Evolutionary conservation across 2,113 vertebrate species (phyloP).

Genomic region (Mustela nigripes): DNA sequence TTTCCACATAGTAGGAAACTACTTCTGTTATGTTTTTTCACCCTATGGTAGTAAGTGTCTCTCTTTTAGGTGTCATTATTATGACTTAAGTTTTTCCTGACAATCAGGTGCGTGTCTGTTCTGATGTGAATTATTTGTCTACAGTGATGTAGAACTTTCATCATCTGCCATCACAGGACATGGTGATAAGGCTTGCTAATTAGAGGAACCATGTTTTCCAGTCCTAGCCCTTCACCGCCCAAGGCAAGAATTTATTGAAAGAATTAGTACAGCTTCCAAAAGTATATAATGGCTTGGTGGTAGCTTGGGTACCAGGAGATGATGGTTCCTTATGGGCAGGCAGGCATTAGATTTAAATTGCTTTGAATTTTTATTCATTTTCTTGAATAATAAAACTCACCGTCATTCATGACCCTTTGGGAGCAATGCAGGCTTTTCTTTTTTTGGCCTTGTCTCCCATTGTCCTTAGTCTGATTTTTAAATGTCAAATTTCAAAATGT

Average conservation of each 20-base stretch:
- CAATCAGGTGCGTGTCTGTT: neutral
- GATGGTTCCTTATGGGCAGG: neutral
- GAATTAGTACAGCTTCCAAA: neutral
- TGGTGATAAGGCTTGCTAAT: neutral
- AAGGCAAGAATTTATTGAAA: neutral
- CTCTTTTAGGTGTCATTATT: neutral
- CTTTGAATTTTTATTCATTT: slow-evolving; percentile 65
- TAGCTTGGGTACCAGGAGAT: neutral
- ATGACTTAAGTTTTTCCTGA: neutral
- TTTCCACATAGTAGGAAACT: neutral
- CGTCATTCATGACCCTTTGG: slow-evolving; percentile 42
- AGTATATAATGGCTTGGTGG: neutral
- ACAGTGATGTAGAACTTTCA: neutral
- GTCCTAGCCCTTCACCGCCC: neutral
- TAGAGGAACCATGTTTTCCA: slow-evolving; percentile 3
- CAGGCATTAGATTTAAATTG: neutral
- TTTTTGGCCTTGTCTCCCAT: slow-evolving; percentile 37
- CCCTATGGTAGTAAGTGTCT: neutral
- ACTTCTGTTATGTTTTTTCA: neutral
- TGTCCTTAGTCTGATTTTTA: slow-evolving; percentile 54
- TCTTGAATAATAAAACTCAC: slow-evolving; percentile 46
- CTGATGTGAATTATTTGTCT: slow-evolving; percentile 27
- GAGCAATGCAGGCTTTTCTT: slow-evolving; percentile 39
- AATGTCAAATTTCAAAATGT: slow-evolving; percentile 61
- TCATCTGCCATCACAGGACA: neutral